phyloP scores from a whole-genome alignment of 2,797 vertebrate genomes.

The Peromyscus aztecus region DNA sequence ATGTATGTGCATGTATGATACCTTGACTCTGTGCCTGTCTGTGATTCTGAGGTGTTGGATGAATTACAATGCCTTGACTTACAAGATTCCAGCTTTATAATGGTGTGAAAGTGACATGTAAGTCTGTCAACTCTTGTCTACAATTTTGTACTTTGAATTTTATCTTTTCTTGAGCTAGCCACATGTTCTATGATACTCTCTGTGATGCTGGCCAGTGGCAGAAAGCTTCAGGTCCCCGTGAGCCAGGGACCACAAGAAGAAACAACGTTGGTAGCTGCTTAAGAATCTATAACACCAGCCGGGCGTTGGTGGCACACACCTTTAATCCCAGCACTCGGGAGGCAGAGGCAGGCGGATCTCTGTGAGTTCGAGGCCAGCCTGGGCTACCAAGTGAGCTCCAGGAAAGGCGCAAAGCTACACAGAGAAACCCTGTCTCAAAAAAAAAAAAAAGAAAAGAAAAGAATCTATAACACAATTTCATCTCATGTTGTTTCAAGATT shows the following conservation, averaged over 20 bases:
- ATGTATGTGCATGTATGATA: not conserved
- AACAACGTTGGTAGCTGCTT: not conserved
- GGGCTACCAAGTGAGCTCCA: too few species aligned
- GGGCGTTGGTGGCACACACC: too few species aligned
- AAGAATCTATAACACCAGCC: too few species aligned
- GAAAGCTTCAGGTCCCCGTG: not conserved
- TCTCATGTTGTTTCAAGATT: not conserved
- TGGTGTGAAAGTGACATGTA: not conserved
- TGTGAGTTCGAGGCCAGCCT: too few species aligned
- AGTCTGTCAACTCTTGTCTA: not conserved
- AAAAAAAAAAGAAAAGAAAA: too few species aligned
- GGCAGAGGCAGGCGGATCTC: too few species aligned
- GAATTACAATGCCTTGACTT: not conserved
- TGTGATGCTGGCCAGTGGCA: not conserved
- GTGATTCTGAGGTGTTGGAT: not conserved
- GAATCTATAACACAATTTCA: not conserved
- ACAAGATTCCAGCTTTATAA: not conserved
- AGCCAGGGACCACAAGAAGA: not conserved
- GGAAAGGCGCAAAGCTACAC: too few species aligned
- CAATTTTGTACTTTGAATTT: not conserved
- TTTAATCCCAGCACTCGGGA: too few species aligned
- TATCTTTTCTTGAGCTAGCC: not conserved
- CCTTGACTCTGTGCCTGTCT: not conserved
- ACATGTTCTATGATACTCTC: not conserved
- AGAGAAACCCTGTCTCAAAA: too few species aligned